Base-by-base conservation (phyloP, 1,140 invertebrate genomes). In the Spodoptera frugiperda region DNA sequence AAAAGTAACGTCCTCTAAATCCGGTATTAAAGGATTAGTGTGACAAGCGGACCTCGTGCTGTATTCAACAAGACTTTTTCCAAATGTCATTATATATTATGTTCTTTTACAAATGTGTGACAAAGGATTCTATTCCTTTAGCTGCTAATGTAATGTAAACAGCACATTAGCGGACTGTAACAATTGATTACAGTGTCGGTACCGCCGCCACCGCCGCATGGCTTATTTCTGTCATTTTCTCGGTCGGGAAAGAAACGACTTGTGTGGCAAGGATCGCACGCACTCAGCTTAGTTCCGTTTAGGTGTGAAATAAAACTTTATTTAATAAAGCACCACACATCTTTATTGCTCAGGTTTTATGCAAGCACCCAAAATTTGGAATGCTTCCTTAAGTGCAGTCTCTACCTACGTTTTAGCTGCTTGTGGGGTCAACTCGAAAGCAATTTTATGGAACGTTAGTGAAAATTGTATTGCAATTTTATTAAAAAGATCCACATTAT, bases 131-230 rank as follows among this genome's bases (percentile, higher is more conserved):
- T 87, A 88, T 89, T 88, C 86, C 85, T 84, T 82, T 81, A 81
- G 81, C 83, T 73, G 75, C 84, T 92, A 89, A 91, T 88, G 87
- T 87, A 87, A 84, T 82, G 88, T 89, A 92, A 93, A 92, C 91
- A 92, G 80, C 78, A 85, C 88, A 90, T 91, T 88, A 87, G 83
- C 72, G 71, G 84, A 74, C 78, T 80, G 76, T 82, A 85, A 89
- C 89, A 89, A 91, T 89, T 87, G 87, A 81, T 83, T 80, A 84
- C 78, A 83, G 81, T 87, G 84, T 87, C 83, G 83, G 85, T 86
- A 65, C 73, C 77, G 67, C 77, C 72, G 59, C 72, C 72, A 65
- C 63, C 72, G 59, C 77, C 57, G 81, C 78, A 70, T 81, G 78
- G 78, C 76, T 82, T 87, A 90, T 90, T 91, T 84, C 84, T 85